Conservation (phyloP, 2,888 invertebrate genomes). For the Hedya salicella region DNA sequence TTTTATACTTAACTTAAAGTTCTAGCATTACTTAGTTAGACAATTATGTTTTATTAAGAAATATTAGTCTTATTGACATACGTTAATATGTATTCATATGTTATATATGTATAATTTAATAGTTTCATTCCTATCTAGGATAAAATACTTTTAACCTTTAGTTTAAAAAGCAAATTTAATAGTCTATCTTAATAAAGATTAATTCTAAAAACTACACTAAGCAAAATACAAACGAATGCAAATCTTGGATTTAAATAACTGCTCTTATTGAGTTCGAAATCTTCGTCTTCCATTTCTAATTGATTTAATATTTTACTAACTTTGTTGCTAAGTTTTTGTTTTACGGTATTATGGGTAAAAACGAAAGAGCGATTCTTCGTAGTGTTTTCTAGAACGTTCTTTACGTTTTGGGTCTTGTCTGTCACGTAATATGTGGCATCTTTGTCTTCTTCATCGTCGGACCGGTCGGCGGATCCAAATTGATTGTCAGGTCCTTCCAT, state of each 20-base stretch:
- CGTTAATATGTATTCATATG: not conserved
- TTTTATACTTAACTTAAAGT: no score
- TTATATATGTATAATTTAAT: constrained; percentile 5
- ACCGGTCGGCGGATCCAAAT: constrained; percentile 89
- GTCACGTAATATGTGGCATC: constrained; percentile 58
- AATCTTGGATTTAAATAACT: constrained; percentile 47
- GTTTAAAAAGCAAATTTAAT: not conserved
- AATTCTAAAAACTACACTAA: constrained; percentile 15
- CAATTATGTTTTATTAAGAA: not conserved
- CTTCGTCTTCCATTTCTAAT: constrained; percentile 55
- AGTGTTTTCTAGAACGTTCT: constrained; percentile 55
- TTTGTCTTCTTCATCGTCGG: constrained; percentile 86
- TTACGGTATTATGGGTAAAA: constrained; percentile 53
- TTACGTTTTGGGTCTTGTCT: constrained; percentile 46
- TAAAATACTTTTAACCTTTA: not conserved
- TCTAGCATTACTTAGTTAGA: not conserved
- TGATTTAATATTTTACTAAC: constrained; percentile 42
- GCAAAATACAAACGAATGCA: constrained; percentile 13
- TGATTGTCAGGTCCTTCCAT: constrained; percentile 86
- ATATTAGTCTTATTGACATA: constrained; percentile 6
- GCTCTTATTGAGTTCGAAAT: constrained; percentile 53
- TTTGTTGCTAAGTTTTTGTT: constrained; percentile 68
- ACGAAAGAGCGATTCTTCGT: constrained; percentile 62
- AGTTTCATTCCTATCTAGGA: constrained; percentile 39
- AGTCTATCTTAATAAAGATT: constrained; percentile 1